Percentiles rank a stretch among this genome's conserved stretches.
Conservation (phyloP, 1,140 invertebrate species). For the Atta colombica region DNA sequence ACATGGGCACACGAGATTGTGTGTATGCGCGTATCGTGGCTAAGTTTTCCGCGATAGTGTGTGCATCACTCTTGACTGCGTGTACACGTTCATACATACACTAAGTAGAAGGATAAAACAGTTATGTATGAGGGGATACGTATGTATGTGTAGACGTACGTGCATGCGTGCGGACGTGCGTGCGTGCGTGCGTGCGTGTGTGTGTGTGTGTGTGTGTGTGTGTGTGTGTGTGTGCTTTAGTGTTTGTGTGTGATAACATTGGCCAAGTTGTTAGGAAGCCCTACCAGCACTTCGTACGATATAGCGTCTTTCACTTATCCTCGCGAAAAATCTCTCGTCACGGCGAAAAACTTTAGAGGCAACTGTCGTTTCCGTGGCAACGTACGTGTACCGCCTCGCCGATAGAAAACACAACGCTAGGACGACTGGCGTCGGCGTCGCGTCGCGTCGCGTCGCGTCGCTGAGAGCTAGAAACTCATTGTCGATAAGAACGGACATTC, state of each 20-base stretch:
- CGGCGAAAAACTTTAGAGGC: slow-evolving; percentile 66
- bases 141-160: background rate
- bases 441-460: slow-evolving; percentile 23
- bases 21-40: slow-evolving; percentile 2
- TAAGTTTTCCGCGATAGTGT: slow-evolving; percentile 39
- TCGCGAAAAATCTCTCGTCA: slow-evolving; percentile 68
- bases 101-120: background rate
- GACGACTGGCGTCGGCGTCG: slow-evolving; percentile 49
- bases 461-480: background rate
- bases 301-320: slow-evolving; percentile 70
- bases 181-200: no score
- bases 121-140: background rate
- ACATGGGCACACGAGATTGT: background rate
- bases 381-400: slow-evolving; percentile 58
- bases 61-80: background rate
- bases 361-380: slow-evolving; percentile 74
- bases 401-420: slow-evolving; percentile 48
- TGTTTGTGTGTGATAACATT: slow-evolving; percentile 35
- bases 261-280: slow-evolving; percentile 70
- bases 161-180: background rate
- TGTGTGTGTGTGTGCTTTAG: background rate
- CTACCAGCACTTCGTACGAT: slow-evolving; percentile 52
- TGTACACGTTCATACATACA: background rate
- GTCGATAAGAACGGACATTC: background rate
- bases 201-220: background rate